A percentile compares a stretch with the other conserved stretches of the same genome.
phyloP scores from a whole-genome alignment of 2,888 invertebrate species.

The Ornithoptera priamus region DNA sequence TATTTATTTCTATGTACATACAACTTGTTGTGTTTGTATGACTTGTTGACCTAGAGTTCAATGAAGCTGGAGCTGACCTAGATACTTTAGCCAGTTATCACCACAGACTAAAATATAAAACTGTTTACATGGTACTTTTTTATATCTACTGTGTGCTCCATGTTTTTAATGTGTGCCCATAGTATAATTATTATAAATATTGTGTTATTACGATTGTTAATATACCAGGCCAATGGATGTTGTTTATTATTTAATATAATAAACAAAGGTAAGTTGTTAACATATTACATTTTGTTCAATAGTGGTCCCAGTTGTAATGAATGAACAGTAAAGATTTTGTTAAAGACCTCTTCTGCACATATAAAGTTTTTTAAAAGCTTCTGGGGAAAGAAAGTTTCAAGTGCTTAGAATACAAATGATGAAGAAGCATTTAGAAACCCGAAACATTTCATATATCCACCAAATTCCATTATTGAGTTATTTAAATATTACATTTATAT shows the following conservation, averaged over 20 bases:
- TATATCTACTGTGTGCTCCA: constrained; percentile 3
- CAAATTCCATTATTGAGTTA: no score
- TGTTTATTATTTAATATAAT: constrained; percentile 13
- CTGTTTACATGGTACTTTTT: background rate
- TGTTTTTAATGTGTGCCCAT: constrained; percentile 4
- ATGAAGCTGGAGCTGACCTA: constrained; percentile 3
- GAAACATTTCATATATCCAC: no score
- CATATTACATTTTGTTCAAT: background rate
- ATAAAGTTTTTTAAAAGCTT: no score
- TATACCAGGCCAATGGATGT: constrained; percentile 23
- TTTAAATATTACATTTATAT: no score
- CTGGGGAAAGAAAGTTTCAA: no score
- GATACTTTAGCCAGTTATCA: constrained; percentile 20
- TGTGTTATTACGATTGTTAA: constrained; percentile 18
- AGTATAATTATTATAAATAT: constrained; percentile 1
- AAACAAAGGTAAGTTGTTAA: constrained; percentile 24
- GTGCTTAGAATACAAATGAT: no score
- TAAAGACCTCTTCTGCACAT: no score
- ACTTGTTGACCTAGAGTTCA: constrained; percentile 17
- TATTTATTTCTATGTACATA: constrained; percentile 1
- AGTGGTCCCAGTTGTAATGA: no score
- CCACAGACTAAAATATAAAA: background rate
- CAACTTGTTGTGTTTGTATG: constrained; percentile 15
- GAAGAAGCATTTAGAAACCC: no score
- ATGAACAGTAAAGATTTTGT: no score